Evolutionary conservation across 2,888 invertebrate species (phyloP).

Genomic region (Hemithea aestivaria): DNA sequence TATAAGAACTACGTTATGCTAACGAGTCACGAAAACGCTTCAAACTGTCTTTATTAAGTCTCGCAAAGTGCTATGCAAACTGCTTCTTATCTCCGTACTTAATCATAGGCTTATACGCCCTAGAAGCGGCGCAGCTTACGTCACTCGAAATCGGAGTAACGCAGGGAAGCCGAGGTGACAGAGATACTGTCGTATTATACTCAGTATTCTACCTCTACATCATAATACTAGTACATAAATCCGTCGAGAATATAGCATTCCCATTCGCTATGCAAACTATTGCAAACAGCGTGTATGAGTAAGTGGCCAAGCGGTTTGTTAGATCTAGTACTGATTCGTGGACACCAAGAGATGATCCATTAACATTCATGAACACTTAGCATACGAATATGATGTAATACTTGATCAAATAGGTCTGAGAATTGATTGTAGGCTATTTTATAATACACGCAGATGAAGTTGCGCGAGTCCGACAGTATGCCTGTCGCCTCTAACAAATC

Average conservation of each 20-base stretch:
- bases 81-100: too few species aligned
- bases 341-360: slow-evolving; percentile 20
- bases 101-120: too few species aligned
- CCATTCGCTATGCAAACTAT: slow-evolving; percentile 27
- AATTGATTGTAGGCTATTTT: too few species aligned
- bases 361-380: slow-evolving; percentile 25
- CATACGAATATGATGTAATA: slow-evolving; percentile 1
- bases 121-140: too few species aligned
- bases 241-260: slow-evolving; percentile 6
- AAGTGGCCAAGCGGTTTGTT: slow-evolving; percentile 12
- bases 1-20: not conserved
- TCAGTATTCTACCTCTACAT: not conserved
- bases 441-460: too few species aligned
- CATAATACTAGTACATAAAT: slow-evolving; percentile 6
- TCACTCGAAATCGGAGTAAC: not conserved
- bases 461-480: too few species aligned
- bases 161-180: too few species aligned
- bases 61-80: too few species aligned
- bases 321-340: slow-evolving; percentile 21
- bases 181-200: too few species aligned
- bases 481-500: too few species aligned
- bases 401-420: too few species aligned
- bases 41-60: too few species aligned
- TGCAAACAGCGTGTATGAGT: slow-evolving; percentile 3
- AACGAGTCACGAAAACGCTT: not conserved